Base-by-base conservation (phyloP, 2,113 vertebrate genomes). In the Phyllostomus hastatus region DNA sequence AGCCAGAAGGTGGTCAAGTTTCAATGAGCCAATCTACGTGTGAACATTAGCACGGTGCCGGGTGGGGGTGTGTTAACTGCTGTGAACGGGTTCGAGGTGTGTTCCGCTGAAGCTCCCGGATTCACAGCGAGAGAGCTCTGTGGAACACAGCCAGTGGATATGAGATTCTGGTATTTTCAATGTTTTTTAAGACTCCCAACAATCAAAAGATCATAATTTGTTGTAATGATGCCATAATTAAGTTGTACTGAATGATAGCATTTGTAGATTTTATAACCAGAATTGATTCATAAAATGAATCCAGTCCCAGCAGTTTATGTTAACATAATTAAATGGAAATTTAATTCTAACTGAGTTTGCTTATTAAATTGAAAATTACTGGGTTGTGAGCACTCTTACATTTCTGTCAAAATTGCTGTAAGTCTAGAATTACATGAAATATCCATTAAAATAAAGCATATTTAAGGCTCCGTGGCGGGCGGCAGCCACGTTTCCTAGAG, bases 371-470 rank as follows among this genome's bases (percentile, higher is more conserved):
- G 75, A 97, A 98, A 98, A 98, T 92, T 97, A 95, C 96, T 96
- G 84, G 96, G 93, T 97, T 97, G 96, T 90, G 73, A 97, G 96
- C 97, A 88, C 98, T 98, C 95, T 98, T 98, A 90, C 66, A 80
- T 95, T 98, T 94, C 97, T 98, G 67, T 98, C 96, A 98, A 96
- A 98, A 98, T 95, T 98, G 94, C 97, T 97, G 70, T 82, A 98
- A 97, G 97, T 97, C 46, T 93, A 96, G 96, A 97, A 95, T 98
- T 98, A 98, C 97, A 91, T 98, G 98, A 98, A 98, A 97, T 96
- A 96, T 76, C 97, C 97, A 98, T 98, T 98, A 98, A 98, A 98
- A 98, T 96, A 97, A 98, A 98, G 96, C 93, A 73, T 98, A 81
- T 98, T 97, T 93, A 95, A 96, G 97, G 97, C 97, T 97, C 22